Evolutionary conservation across 2,797 vertebrate genomes (phyloP), one percentile per base, ranked within the genome.

Genomic region (Philypnodon macrostomus): DNA sequence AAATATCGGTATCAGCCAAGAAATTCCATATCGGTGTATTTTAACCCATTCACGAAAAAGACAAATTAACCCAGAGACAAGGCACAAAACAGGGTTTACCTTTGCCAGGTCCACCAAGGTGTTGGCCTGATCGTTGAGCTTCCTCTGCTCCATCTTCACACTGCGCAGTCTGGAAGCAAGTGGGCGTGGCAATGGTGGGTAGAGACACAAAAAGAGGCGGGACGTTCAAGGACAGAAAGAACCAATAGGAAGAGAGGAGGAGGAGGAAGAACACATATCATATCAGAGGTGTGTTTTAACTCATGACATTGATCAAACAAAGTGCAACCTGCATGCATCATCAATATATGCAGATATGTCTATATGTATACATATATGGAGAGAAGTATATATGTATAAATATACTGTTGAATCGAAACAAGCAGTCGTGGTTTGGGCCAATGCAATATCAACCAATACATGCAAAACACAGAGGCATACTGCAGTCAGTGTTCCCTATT

Each of bases 111-210:
- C 95, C 60, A 93, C 91, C 52, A 97, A 82, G 0, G 92, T 94
- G 87, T 95, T 96, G 54, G 94, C 93, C 83, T 96, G 95, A 81
- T 95, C 93, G 0, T 92, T 95, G 67, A 97, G 92, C 70, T 95
- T 97, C 45, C 94, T 91, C 62, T 96, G 95, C 82, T 97, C 95
- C 86, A 96, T 95, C 86, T 95, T 96, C 77, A 96, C 93, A 33
- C 94, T 95, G 70, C 94, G 90, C 77, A 97, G 85, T 87, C 94
- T 65, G 61, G 73, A 53, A 56, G 36, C 37, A 47, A 29, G 36
- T 4, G 8, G 37, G 39, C 18, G 12, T 49, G 37, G 53, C 13
- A 54, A 38, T 15, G 17, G 57, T 17, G 38, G 52, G 48, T 47
- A 38, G 45, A 21, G 16, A 58, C 19, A 33, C 53, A 47, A 8